Percentiles rank a stretch among this genome's conserved stretches.
These are phyloP conservation scores for Corynorhinus townsendii DNA, from an alignment of 2,113 vertebrate genomes.

Conservation along the genomic window DNA sequence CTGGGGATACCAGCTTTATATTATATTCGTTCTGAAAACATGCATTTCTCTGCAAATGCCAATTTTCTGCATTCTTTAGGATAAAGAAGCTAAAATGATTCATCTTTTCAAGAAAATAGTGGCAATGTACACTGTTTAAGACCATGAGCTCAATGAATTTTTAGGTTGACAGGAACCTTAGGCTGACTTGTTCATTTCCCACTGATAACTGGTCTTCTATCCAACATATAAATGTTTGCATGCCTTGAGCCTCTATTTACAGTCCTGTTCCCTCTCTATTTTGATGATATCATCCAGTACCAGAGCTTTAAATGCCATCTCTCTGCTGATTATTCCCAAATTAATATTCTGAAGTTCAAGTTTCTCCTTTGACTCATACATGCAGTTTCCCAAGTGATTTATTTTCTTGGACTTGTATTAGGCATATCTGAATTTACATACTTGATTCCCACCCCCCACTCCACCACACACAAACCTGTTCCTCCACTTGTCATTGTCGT, in stretches of 20 bases:
- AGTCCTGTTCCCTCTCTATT: not conserved
- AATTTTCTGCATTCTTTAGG: conserved; percentile 54
- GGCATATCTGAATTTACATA: not conserved
- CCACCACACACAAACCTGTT: not conserved
- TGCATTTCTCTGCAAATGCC: conserved; percentile 61
- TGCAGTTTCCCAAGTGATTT: not conserved
- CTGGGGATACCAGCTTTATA: conserved; percentile 49
- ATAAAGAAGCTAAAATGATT: conserved; percentile 13
- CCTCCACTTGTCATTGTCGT: not conserved
- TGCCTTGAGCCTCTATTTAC: not conserved
- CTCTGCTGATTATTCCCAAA: not conserved
- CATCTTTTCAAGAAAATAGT: not conserved
- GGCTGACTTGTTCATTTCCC: not conserved
- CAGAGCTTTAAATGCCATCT: not conserved
- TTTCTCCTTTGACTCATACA: not conserved
- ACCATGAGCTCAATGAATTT: not conserved
- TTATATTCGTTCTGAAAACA: conserved; percentile 61
- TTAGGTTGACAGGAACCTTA: not conserved
- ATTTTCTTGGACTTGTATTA: not conserved
- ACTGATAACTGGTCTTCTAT: not conserved
- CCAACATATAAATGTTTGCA: not conserved
- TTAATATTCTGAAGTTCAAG: not conserved
- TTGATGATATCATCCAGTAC: not conserved
- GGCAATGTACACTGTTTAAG: not conserved
- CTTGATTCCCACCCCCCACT: not conserved